A percentile compares a stretch with the other conserved stretches of the same genome.
Conservation (phyloP, 2,888 invertebrate genomes). For the Cryptocephalus primarius region DNA sequence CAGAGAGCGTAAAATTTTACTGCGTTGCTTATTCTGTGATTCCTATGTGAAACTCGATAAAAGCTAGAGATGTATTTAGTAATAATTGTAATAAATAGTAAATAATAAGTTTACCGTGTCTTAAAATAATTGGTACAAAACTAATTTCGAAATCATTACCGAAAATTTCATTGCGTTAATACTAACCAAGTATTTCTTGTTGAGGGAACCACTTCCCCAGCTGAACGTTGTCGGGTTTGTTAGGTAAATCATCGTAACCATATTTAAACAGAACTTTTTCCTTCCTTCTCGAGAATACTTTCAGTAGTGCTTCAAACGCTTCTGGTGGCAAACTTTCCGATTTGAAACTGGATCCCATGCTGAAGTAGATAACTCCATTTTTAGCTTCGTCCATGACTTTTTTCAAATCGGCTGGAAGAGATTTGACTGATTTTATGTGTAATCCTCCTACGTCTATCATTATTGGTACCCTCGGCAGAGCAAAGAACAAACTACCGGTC, state of each 20-base stretch:
- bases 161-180: too few species aligned
- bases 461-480: conserved; percentile 43
- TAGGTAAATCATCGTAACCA: conserved; percentile 45
- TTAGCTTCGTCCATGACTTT: conserved; percentile 16
- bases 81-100: too few species aligned
- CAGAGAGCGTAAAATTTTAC: too few species aligned
- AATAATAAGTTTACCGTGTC: too few species aligned
- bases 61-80: too few species aligned
- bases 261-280: conserved; percentile 60
- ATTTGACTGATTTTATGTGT: conserved; percentile 30
- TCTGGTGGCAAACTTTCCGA: conserved; percentile 43
- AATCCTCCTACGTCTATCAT: conserved; percentile 46
- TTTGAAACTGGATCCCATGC: conserved; percentile 46
- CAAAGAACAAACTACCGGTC: conserved; percentile 36
- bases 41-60: too few species aligned
- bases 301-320: conserved; percentile 42
- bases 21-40: too few species aligned
- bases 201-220: conserved; percentile 59
- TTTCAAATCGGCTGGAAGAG: conserved; percentile 19
- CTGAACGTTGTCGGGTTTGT: conserved; percentile 46
- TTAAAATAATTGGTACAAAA: too few species aligned
- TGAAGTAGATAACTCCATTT: conserved; percentile 36
- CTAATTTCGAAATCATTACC: too few species aligned
- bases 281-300: conserved; percentile 46
- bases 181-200: conserved; percentile 18